phyloP scores from a whole-genome alignment of 2,888 invertebrate genomes.

The Colostygia pectinataria region DNA sequence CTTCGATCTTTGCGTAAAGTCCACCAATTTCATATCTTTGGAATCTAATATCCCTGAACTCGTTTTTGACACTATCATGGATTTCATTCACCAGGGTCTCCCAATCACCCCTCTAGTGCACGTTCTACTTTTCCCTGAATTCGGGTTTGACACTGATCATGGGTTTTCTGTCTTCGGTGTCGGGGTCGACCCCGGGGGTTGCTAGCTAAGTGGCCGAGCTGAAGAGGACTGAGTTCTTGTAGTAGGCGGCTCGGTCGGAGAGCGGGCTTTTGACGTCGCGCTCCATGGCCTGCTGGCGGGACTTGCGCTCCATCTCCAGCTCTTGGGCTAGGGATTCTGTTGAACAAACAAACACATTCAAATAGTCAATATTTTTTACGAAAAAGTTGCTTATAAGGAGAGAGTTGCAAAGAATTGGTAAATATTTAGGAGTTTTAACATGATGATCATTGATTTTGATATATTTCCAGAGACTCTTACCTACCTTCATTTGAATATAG shows the following conservation, averaged over 20 bases:
- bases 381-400: too few relatives aligned
- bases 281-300: conserved; percentile 90
- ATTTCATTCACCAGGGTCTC: conserved; percentile 48
- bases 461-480: background rate
- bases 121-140: conserved; percentile 72
- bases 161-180: conserved; percentile 72
- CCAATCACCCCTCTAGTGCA: conserved; percentile 15
- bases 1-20: conserved; percentile 21
- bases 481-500: background rate
- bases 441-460: too few relatives aligned
- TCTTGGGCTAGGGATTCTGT: conserved; percentile 93
- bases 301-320: conserved; percentile 93
- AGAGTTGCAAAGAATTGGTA: too few relatives aligned
- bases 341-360: too few relatives aligned
- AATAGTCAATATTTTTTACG: too few relatives aligned
- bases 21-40: conserved; percentile 40
- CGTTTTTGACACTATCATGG: conserved; percentile 81
- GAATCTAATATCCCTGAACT: conserved; percentile 66
- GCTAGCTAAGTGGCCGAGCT: conserved; percentile 91
- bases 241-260: conserved; percentile 91
- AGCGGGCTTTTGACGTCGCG: conserved; percentile 93
- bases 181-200: conserved; percentile 73
- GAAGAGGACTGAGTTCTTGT: conserved; percentile 95
- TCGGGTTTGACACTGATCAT: conserved; percentile 82
- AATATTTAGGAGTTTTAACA: too few relatives aligned